These are phyloP conservation scores for Taxidea taxus DNA, from an alignment of 2,113 vertebrate genomes.

Conservation along the genomic window DNA sequence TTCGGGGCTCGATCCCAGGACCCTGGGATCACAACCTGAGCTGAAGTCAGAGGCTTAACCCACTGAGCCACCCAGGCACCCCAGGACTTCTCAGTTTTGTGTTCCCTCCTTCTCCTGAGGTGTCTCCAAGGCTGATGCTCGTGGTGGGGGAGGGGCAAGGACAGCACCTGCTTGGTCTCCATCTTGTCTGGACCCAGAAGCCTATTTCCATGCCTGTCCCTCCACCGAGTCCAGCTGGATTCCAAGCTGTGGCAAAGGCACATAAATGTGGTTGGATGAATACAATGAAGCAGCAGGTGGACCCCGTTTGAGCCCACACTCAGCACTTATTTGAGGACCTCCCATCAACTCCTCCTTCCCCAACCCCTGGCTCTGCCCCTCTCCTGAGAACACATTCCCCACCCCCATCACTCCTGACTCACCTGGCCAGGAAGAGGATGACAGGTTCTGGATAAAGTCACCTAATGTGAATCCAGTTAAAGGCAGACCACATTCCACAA, in stretches of 20 bases:
- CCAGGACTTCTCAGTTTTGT: background rate
- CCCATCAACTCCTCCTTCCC: too few relatives aligned
- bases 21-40: too few relatives aligned
- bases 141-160: background rate
- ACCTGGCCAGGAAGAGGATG: too few relatives aligned
- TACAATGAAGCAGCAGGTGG: background rate
- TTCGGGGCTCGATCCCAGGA: too few relatives aligned
- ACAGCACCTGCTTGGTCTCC: background rate
- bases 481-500: background rate
- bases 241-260: rapidly evolving
- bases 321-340: background rate
- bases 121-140: background rate
- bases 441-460: background rate
- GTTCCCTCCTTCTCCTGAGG: background rate
- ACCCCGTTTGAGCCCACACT: background rate
- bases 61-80: too few relatives aligned
- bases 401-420: background rate
- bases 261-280: background rate
- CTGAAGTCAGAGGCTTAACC: too few relatives aligned
- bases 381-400: background rate
- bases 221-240: background rate
- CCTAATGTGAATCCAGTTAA: background rate
- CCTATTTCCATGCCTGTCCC: background rate
- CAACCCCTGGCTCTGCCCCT: background rate
- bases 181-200: background rate